phyloP scores from a whole-genome alignment of 2,113 vertebrate genomes.

The Apodemus sylvaticus region DNA sequence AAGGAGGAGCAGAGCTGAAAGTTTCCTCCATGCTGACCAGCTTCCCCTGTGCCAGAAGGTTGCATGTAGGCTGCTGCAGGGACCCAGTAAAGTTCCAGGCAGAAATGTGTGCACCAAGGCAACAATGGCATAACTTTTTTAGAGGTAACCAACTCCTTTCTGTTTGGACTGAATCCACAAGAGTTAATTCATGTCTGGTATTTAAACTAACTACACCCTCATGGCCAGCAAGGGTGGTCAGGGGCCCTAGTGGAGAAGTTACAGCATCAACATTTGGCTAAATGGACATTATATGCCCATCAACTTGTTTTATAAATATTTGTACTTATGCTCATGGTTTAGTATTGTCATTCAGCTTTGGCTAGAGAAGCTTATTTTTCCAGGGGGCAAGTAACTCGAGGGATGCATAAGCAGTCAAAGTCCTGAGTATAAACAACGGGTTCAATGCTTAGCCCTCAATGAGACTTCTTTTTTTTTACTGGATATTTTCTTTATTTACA shows the following conservation, averaged over 20 bases:
- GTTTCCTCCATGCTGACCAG: background rate
- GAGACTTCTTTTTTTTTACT: no score
- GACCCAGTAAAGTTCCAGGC: no score
- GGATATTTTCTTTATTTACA: no score
- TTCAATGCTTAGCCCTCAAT: background rate
- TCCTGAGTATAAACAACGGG: background rate
- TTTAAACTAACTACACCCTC: background rate
- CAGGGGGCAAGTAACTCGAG: background rate
- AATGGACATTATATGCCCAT: background rate
- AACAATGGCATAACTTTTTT: background rate
- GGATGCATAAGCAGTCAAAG: background rate
- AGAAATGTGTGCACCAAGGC: background rate
- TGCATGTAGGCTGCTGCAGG: background rate
- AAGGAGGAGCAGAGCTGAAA: background rate
- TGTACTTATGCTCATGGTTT: background rate
- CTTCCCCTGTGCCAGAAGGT: background rate
- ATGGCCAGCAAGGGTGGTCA: background rate
- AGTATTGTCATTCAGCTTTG: background rate
- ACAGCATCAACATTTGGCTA: background rate
- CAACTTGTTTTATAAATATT: background rate
- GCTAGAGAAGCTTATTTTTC: background rate
- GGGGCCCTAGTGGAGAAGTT: background rate
- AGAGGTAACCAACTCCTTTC: background rate
- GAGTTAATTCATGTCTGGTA: background rate
- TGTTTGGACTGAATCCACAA: background rate